phyloP scores from a whole-genome alignment of 2,888 invertebrate species.

The Pterostichus niger region DNA sequence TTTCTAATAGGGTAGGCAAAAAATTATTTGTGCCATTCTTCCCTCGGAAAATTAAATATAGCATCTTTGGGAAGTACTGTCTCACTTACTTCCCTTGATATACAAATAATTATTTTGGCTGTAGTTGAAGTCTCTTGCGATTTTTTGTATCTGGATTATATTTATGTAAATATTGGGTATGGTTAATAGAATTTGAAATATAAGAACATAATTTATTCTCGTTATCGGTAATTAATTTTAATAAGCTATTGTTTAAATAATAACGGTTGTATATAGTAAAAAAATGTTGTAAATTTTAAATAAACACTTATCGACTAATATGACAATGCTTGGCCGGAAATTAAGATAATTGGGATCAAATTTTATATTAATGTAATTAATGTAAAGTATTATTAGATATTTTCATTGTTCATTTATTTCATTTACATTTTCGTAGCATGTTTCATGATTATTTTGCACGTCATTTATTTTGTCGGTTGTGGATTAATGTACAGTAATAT shows the following conservation, averaged over 20 bases:
- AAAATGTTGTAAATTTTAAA: not conserved
- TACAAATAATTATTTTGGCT: too few species aligned
- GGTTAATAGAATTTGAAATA: not conserved
- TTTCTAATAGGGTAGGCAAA: too few species aligned
- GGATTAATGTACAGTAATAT: not conserved
- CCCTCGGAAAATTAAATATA: too few species aligned
- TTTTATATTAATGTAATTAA: constrained; percentile 3
- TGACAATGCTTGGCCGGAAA: too few species aligned
- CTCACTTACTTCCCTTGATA: too few species aligned
- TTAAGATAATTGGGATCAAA: too few species aligned
- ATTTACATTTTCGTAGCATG: constrained; percentile 72
- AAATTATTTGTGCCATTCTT: too few species aligned
- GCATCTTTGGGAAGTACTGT: too few species aligned
- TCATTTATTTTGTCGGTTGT: constrained; percentile 30
- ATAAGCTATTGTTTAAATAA: not conserved
- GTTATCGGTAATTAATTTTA: too few species aligned
- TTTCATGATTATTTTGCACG: constrained; percentile 58
- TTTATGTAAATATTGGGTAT: not conserved
- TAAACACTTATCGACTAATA: too few species aligned
- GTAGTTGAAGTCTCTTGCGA: not conserved
- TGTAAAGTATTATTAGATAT: constrained; percentile 31
- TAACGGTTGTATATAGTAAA: not conserved
- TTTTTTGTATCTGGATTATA: not conserved
- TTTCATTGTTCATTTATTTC: constrained; percentile 27
- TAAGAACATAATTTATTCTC: too few species aligned